Percentiles rank a stretch among this genome's conserved stretches.
Evolutionary conservation across 2,113 vertebrate genomes (phyloP).

Genomic region (Paracanthobrama guichenoti): DNA sequence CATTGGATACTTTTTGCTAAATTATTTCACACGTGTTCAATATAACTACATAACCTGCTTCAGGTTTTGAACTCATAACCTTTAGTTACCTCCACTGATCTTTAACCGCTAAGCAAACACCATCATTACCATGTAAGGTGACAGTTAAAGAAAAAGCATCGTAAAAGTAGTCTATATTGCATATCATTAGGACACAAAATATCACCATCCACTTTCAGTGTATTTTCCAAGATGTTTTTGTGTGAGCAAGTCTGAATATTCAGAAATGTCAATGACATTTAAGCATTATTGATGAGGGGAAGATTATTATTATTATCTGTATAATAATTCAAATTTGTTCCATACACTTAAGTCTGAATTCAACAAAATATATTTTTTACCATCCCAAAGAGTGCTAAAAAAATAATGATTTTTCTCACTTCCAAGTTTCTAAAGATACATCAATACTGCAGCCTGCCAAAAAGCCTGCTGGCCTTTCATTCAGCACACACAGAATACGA

Average conservation of each 20-base stretch:
- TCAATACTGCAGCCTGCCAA: slow-evolving; percentile 8
- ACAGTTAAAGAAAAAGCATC: too few relatives aligned
- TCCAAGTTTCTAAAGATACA: not conserved
- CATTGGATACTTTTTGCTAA: not conserved
- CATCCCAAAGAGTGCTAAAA: not conserved
- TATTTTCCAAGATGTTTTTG: not conserved
- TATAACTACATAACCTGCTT: not conserved
- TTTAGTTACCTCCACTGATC: too few relatives aligned
- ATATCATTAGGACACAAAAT: too few relatives aligned
- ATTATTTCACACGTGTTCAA: not conserved
- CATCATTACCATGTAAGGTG: too few relatives aligned
- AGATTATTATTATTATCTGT: not conserved
- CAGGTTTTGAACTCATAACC: not conserved
- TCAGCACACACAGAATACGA: slow-evolving; percentile 27
- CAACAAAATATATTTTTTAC: not conserved
- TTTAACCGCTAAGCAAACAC: too few relatives aligned
- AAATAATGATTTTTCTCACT: not conserved
- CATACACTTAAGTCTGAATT: not conserved
- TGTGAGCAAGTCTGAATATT: not conserved
- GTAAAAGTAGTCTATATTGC: too few relatives aligned
- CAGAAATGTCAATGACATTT: not conserved
- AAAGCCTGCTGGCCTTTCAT: slow-evolving; percentile 37
- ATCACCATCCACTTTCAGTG: too few relatives aligned
- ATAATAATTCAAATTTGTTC: not conserved
- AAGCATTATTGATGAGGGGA: not conserved